These are phyloP conservation scores for Anas flavirostris DNA, from an alignment of 2,797 vertebrate genomes.

Conservation along the genomic window DNA sequence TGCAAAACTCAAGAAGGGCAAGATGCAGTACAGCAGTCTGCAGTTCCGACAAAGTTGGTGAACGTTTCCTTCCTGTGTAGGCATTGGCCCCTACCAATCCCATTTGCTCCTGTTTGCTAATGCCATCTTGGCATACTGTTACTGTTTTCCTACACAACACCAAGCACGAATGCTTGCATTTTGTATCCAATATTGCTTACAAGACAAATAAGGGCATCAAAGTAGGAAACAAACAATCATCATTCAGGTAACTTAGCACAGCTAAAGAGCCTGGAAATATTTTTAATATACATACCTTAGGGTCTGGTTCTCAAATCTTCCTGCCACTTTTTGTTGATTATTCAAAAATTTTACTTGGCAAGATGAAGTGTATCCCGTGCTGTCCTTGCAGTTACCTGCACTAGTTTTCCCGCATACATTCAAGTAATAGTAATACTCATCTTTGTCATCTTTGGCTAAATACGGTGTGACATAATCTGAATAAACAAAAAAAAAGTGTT, in stretches of 20 bases:
- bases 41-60: not conserved
- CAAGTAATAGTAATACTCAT: conserved; percentile 88
- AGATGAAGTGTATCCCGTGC: conserved; percentile 70
- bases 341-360: conserved; percentile 85
- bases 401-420: conserved; percentile 84
- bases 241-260: not conserved
- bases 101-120: not conserved
- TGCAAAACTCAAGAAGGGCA: not conserved
- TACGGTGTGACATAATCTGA: conserved; percentile 68
- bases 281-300: conserved; percentile 82
- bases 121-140: not conserved
- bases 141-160: not conserved
- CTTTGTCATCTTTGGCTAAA: conserved; percentile 69
- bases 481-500: not conserved
- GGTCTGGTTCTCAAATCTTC: conserved; percentile 86
- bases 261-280: not conserved
- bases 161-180: not conserved
- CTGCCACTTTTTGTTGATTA: conserved; percentile 80
- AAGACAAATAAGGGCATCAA: not conserved
- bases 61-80: not conserved
- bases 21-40: not conserved
- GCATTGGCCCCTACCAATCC: not conserved
- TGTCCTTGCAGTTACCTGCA: conserved; percentile 58
- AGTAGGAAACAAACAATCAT: not conserved
- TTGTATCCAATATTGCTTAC: not conserved